Percentiles rank a stretch among this genome's conserved stretches.
phyloP scores from a whole-genome alignment of 2,797 vertebrate genomes.

The Echiichthys vipera region DNA sequence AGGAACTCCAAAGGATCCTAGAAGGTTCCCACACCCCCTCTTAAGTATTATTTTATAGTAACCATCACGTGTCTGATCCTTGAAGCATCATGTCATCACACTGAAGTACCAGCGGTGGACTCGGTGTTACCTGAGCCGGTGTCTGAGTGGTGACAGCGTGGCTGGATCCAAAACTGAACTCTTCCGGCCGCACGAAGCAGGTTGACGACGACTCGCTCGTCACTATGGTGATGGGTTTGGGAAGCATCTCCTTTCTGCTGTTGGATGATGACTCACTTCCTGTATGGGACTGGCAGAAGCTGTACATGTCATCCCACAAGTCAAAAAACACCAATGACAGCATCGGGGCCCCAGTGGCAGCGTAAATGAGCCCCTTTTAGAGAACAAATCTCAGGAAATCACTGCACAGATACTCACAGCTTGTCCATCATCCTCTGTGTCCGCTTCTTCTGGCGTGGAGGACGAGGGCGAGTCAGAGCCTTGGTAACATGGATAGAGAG shows the following conservation, averaged over 20 bases:
- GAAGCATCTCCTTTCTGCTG: constrained; percentile 93
- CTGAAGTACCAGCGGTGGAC: background rate
- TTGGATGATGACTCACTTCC: constrained; percentile 94
- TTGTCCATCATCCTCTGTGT: constrained; percentile 87
- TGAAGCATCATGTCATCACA: background rate
- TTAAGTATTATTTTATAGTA: background rate
- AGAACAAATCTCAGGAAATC: background rate
- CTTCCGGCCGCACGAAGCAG: constrained; percentile 87
- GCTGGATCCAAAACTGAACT: constrained; percentile 82
- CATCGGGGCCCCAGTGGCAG: background rate
- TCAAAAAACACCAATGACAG: constrained; percentile 15
- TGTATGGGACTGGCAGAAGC: constrained; percentile 89
- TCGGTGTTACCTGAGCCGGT: constrained; percentile 81
- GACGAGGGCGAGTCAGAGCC: constrained; percentile 86
- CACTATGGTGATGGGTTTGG: constrained; percentile 88
- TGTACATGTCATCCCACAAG: constrained; percentile 71
- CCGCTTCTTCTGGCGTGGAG: constrained; percentile 86
- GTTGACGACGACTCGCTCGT: constrained; percentile 91
- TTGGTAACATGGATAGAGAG: constrained; percentile 50
- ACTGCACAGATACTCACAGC: constrained; percentile 78
- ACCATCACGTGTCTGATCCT: background rate
- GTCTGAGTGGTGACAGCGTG: constrained; percentile 82
- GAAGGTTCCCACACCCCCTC: background rate
- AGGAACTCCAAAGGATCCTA: background rate
- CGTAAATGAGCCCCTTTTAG: background rate